Base-by-base conservation (phyloP, 2,797 vertebrate species). In the Falco biarmicus region DNA sequence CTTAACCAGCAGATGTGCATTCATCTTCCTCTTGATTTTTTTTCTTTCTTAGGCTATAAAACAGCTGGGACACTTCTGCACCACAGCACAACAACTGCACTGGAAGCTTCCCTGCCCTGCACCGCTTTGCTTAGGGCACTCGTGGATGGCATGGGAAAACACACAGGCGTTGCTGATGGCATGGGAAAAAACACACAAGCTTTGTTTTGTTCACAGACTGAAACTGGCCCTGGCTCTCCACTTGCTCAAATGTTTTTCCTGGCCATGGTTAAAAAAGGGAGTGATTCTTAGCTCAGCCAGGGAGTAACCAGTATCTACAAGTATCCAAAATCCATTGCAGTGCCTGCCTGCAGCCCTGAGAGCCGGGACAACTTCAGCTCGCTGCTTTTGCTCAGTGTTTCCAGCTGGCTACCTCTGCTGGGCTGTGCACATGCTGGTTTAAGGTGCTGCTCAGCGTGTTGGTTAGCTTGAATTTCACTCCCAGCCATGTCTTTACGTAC, bases 81-180 rank as follows among this genome's bases (percentile, higher is more conserved):
- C 16, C 28, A 53, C 59, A 56, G 48, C 31, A 43, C 24, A 51
- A 14, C 5, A 66, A 18, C 17, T 61, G 25, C 37, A 53, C 20
- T 34, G 37, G 20, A 83, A 85, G 37, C 8, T 41, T 25, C 22
- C n/a, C 25, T 66, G 39, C 20, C 24, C 10, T 13, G 5, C 11
- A 28, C 6, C 7, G 2, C 6, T 45, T 2, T 24, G 31, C 24
- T 39, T 45, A 59, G 10, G 25, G 39, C 15, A 39, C 8, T 47
- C 74, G 14, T 12, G 34, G n/a, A 26, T 0, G 1, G 6, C 18
- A 16, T 6, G 8, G 5, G 8, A 63, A 64, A 41, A 51, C n/a
- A 47, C 15, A 66, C 2, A 32, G 65, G 57, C 15, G 3, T 41
- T 77, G 14, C 14, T 37, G n/a, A 26, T 0, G 1, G 6, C 18